These are phyloP conservation scores for Thryonomys swinderianus DNA, from an alignment of 2,113 vertebrate species.

Conservation along the genomic window DNA sequence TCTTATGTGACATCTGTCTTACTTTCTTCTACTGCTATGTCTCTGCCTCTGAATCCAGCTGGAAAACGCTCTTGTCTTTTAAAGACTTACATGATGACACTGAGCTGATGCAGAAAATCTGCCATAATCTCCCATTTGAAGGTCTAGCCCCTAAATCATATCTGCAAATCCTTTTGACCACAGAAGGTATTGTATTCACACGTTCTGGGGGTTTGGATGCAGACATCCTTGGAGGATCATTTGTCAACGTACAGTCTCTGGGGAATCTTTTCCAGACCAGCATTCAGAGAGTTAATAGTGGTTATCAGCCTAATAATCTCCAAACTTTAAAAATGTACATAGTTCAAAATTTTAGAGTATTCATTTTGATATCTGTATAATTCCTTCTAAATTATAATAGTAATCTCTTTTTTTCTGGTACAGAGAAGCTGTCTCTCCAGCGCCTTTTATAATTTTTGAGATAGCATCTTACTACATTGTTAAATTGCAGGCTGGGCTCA, in stretches of 20 bases:
- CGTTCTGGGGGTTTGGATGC: not conserved
- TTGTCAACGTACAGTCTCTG: not conserved
- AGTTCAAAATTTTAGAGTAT: not conserved
- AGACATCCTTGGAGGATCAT: not conserved
- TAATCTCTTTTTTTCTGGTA: not conserved
- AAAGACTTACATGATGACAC: not conserved
- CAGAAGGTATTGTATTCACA: not conserved
- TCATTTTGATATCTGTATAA: not conserved
- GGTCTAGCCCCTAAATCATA: not conserved
- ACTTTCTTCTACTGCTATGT: not conserved
- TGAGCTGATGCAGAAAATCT: not conserved
- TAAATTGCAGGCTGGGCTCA: not conserved
- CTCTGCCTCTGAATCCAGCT: not conserved
- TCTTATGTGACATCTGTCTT: not conserved
- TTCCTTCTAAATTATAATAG: constrained; percentile 8
- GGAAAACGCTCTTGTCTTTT: constrained; percentile 10
- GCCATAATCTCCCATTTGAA: not conserved
- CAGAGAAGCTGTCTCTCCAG: not conserved
- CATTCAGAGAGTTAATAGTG: constrained; percentile 35
- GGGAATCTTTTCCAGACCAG: not conserved
- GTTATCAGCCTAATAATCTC: not conserved
- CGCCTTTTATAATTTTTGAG: not conserved
- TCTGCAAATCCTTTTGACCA: not conserved
- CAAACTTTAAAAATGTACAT: constrained; percentile 37
- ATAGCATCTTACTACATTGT: not conserved